Base-by-base conservation (phyloP, 2,888 invertebrate genomes). In the Drosophila mayaguana region DNA sequence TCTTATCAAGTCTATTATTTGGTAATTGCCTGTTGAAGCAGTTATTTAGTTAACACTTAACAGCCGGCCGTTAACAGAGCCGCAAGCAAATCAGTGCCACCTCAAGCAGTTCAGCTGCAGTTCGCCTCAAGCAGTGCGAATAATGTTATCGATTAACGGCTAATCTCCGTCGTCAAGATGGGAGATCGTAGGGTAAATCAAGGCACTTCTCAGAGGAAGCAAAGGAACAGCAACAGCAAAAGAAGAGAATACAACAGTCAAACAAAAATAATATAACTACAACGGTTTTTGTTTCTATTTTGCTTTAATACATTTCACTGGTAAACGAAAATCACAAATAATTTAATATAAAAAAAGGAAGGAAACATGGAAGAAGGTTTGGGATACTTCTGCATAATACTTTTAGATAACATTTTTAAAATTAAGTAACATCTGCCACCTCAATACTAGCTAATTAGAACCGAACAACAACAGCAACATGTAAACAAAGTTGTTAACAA, bases 381-480 rank as follows among this genome's bases (percentile, higher is more conserved):
- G 48, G 48, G 48, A 50, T 25, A 54, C 54, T 38, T 54, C 16
- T 11, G 53, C 36, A 11, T 36, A 53, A 40, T 54, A 54, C 50
- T 51, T 50, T 7, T 12, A 42, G 34, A n/a, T 54, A 64, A 64
- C 48, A 54, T 16, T 46, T 46, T 46, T 66, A 66, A 67, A 36
- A 66, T 56, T 66, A 66, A 48, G 56, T 66, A 66, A 66, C 55
- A 48, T 66, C 66, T 66, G 68, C 66, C 66, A 66, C 66, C 66
- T 36, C 46, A 67, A 51, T 51, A 66, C 45, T 42, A 67, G 42
- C 34, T 66, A 42, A 34, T 66, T 66, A 42, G 32, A 67, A 42
- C 46, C 40, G 25, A 66, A 66, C 56, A 66, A 66, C 66, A 63
- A 50, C 38, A 25, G 9, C n/a, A 53, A 54, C 25, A 54, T 11